Evolutionary conservation across 2,888 invertebrate species (phyloP).

Genomic region (Lasioglossum pauxillum): DNA sequence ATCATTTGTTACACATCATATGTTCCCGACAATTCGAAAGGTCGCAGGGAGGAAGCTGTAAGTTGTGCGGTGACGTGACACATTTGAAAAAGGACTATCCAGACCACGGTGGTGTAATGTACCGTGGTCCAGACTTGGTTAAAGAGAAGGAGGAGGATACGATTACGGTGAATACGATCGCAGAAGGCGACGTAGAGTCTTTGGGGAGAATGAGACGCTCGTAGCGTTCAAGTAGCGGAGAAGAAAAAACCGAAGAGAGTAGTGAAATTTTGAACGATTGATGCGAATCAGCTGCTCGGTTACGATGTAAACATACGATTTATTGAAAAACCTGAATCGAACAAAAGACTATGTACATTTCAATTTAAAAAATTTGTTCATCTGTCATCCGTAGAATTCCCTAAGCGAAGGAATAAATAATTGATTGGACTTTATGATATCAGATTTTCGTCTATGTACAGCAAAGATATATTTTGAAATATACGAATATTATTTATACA

Average conservation of each 20-base stretch:
- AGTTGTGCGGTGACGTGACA: constrained; percentile 93
- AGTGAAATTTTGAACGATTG: constrained; percentile 76
- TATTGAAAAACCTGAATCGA: constrained; percentile 66
- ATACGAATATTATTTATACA: constrained; percentile 52
- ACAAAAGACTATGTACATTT: constrained; percentile 52
- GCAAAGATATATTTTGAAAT: constrained; percentile 30
- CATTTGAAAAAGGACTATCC: constrained; percentile 93
- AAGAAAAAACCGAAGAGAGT: constrained; percentile 72
- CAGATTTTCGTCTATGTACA: constrained; percentile 65
- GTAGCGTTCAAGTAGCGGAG: constrained; percentile 16
- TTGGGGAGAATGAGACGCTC: constrained; percentile 68
- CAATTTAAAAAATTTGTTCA: constrained; percentile 35
- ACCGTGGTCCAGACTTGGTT: constrained; percentile 84
- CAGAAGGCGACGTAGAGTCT: constrained; percentile 73
- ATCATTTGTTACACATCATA: constrained; percentile 35
- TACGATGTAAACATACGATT: constrained; percentile 59
- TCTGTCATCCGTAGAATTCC: constrained; percentile 45
- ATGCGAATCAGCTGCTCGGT: not conserved
- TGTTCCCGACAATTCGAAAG: constrained; percentile 92
- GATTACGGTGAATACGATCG: constrained; percentile 76
- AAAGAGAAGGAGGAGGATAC: constrained; percentile 78
- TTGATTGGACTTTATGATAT: constrained; percentile 48
- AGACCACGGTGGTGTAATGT: too few relatives aligned
- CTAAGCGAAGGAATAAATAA: constrained; percentile 54
- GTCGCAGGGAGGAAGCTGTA: constrained; percentile 93